Conservation (phyloP, 2,888 invertebrate species). For the Polyommatus iphigenia region DNA sequence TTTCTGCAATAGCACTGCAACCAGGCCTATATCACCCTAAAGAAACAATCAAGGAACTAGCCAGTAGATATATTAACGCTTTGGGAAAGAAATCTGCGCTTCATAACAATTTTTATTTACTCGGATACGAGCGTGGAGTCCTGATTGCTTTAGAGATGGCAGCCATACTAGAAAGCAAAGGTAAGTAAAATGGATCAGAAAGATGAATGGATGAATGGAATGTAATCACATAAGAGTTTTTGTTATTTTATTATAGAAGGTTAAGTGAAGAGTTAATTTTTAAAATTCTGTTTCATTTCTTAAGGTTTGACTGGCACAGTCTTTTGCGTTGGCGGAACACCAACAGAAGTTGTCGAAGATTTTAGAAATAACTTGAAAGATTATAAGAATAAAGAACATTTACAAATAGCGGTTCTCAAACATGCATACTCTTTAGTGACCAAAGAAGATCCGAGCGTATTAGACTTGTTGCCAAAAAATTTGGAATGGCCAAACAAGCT, state of each 20-base stretch:
- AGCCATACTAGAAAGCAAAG: conserved; percentile 54
- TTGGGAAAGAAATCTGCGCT: conserved; percentile 47
- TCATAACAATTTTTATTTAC: conserved; percentile 50
- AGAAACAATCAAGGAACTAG: conserved; percentile 48
- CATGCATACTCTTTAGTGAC: conserved; percentile 47
- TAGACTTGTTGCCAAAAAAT: conserved; percentile 44
- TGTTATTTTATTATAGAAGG: too few species aligned
- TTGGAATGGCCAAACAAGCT: conserved; percentile 37
- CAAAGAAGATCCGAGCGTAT: conserved; percentile 33
- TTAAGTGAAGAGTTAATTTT: neutral
- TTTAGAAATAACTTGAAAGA: conserved; percentile 43
- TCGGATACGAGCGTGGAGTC: conserved; percentile 59
- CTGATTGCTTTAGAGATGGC: conserved; percentile 56
- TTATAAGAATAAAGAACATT: conserved; percentile 41
- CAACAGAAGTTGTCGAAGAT: conserved; percentile 45
- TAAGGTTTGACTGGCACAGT: conserved; percentile 55
- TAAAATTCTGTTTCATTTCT: conserved; percentile 8
- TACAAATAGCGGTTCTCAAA: conserved; percentile 46
- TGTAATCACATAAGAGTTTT: too few species aligned
- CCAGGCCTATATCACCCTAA: conserved; percentile 46
- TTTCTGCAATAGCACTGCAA: conserved; percentile 52
- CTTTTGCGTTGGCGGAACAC: conserved; percentile 55
- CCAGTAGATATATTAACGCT: conserved; percentile 48
- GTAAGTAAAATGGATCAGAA: too few species aligned
- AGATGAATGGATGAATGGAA: too few species aligned